Evolutionary conservation across 2,888 invertebrate genomes (phyloP).

Genomic region (Caenorhabditis auriculariae): DNA sequence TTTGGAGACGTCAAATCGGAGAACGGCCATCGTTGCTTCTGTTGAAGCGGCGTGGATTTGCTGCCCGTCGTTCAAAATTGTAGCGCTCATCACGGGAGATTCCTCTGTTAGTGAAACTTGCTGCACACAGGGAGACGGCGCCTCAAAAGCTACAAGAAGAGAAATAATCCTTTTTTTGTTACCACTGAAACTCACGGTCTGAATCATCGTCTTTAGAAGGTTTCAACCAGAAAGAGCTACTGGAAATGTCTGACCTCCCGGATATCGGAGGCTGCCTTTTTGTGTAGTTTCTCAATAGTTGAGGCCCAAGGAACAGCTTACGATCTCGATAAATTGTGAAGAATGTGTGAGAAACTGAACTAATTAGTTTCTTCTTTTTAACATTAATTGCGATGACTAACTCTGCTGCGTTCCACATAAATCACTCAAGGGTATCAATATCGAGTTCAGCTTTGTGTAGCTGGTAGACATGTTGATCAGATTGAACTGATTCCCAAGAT

Average conservation of each 20-base stretch:
- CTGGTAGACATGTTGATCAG: not conserved
- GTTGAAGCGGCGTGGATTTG: not conserved
- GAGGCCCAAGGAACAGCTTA: conserved; percentile 30
- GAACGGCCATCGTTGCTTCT: conserved; percentile 12
- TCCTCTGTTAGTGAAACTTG: conserved; percentile 21
- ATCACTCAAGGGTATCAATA: conserved; percentile 10
- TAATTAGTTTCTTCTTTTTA: not conserved
- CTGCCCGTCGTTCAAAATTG: conserved; percentile 18
- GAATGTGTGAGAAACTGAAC: conserved; percentile 25
- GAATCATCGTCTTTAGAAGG: too few species aligned
- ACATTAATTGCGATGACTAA: not conserved
- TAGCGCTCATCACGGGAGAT: conserved; percentile 32
- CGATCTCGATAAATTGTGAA: conserved; percentile 34
- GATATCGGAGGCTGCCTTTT: too few species aligned
- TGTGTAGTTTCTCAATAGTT: conserved; percentile 17
- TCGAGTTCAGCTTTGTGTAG: not conserved
- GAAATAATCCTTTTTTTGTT: too few species aligned
- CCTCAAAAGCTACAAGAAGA: too few species aligned
- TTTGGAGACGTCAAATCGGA: conserved; percentile 16
- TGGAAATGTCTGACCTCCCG: too few species aligned
- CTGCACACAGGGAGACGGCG: conserved; percentile 16
- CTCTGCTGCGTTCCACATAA: conserved; percentile 4
- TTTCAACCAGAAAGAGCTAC: too few species aligned
- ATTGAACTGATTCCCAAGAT: conserved; percentile 8
- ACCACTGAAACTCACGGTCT: too few species aligned